Base-by-base conservation (phyloP, 2,797 vertebrate genomes). In the Chelon auratus region DNA sequence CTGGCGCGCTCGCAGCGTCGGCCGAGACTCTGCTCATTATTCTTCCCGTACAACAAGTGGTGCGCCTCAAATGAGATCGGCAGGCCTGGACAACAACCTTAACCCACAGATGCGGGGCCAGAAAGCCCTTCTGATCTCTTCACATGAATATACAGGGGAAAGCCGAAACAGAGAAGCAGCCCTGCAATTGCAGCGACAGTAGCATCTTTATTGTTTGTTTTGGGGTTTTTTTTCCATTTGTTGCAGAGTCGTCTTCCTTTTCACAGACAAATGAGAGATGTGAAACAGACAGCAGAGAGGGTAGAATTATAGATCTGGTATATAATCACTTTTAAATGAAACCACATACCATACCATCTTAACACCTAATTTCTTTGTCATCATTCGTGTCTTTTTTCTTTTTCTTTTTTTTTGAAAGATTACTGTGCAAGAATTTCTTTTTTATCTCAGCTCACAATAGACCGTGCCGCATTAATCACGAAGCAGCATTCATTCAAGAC, bases 21-120 rank as follows among this genome's bases (percentile, higher is more conserved):
- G 84, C 77, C 75, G 67, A 68, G 79, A 81, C 64, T 86, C 65
- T 82, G 67, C 84, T 92, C 86, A 89, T 93, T 91, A 91, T 83
- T 88, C 84, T 78, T 68, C 45, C 70, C 58, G 57, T 73, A 82
- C 71, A 79, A 82, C 59, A 75, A 79, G 84, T 57, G 54, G 40
- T 58, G 64, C 63, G 62, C 68, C 62, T 62, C 15, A 45, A 37
- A 82, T 80, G 68, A 71, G 72, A 84, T 80, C 8, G 22, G 52
- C 47, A 59, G 62, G 69, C 63, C 62, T 65, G 81, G 83, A 85
- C 90, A 79, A 63, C 67, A 82, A 62, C 85, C 57, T 72, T 20
- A 59, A 58, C 52, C 70, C 68, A 26, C 56, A 68, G 73, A 84
- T 53, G 47, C 9, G 0, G 12, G 61, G 36, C 61, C 62, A 69